Conservation (phyloP, 1,140 invertebrate species). For the Drosophila navojoa region DNA sequence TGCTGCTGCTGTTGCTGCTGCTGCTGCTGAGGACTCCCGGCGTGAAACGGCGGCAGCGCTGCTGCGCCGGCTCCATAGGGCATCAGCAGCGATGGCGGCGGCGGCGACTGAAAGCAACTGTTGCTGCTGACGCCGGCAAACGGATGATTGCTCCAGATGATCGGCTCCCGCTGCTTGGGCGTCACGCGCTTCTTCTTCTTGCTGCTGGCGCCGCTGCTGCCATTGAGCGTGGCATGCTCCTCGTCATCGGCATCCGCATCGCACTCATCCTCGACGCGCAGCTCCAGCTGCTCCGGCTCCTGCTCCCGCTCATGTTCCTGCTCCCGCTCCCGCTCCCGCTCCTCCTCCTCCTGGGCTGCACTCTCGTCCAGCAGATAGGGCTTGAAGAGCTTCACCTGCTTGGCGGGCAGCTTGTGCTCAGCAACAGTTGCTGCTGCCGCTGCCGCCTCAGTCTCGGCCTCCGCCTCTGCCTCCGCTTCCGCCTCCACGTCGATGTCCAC, state of each 20-base stretch:
- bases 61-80: slow-evolving; percentile 4
- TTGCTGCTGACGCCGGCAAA: slow-evolving; percentile 38
- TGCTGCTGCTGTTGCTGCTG: slow-evolving; percentile 27
- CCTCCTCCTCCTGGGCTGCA: slow-evolving; percentile 62
- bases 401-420: slow-evolving; percentile 60
- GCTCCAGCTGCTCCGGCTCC: slow-evolving; percentile 43
- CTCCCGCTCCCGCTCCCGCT: slow-evolving; percentile 20
- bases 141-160: slow-evolving; percentile 71
- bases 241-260: slow-evolving; percentile 63
- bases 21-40: slow-evolving; percentile 60
- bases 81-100: slow-evolving; percentile 33
- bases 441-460: slow-evolving; percentile 38
- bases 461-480: slow-evolving; percentile 39
- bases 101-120: slow-evolving; percentile 46
- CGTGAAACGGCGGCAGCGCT: slow-evolving; percentile 51
- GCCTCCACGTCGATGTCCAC: slow-evolving; percentile 35
- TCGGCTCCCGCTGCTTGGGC: slow-evolving; percentile 54
- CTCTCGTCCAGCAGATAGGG: slow-evolving; percentile 87
- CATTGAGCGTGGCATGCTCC: slow-evolving; percentile 83
- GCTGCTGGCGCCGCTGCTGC: slow-evolving; percentile 59
- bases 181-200: slow-evolving; percentile 50
- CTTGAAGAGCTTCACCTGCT: slow-evolving; percentile 88
- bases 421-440: slow-evolving; percentile 41
- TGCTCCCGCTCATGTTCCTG: slow-evolving; percentile 33
- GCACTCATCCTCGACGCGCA: slow-evolving; percentile 58